A percentile compares a stretch with the other conserved stretches of the same genome.
These are phyloP conservation scores for Taenioides sp. DNA, from an alignment of 2,797 vertebrate species.

Conservation along the genomic window DNA sequence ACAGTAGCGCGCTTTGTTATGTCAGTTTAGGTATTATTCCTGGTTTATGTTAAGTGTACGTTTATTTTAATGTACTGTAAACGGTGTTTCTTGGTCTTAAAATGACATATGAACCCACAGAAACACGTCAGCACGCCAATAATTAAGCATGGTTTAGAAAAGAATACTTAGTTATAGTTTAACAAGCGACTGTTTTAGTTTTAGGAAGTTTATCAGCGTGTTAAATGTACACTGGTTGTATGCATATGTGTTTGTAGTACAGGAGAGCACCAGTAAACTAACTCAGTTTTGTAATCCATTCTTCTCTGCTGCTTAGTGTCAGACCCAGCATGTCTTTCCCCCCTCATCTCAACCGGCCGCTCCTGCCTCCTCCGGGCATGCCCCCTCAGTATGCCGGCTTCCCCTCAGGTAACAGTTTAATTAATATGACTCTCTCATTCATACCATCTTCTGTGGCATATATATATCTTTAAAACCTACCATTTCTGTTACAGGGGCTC, in stretches of 20 bases:
- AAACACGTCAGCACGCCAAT: background rate
- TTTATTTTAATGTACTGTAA: background rate
- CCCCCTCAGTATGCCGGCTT: conserved; percentile 96
- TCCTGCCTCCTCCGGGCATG: conserved; percentile 95
- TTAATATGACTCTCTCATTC: background rate
- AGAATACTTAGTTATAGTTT: background rate
- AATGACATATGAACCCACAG: background rate
- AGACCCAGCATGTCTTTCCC: conserved; percentile 91
- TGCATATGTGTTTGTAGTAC: background rate
- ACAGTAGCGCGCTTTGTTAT: conserved; percentile 47
- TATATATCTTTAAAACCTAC: background rate
- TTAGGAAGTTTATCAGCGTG: background rate
- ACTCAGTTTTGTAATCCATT: background rate
- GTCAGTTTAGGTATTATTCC: conserved; percentile 20
- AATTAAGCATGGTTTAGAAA: background rate
- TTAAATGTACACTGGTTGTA: background rate
- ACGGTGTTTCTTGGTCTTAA: too few species aligned
- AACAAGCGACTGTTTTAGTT: background rate
- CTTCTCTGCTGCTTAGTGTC: conserved; percentile 45
- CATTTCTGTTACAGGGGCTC: conserved; percentile 78
- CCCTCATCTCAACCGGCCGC: conserved; percentile 96
- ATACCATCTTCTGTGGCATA: background rate
- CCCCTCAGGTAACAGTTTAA: conserved; percentile 80
- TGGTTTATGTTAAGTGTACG: background rate
- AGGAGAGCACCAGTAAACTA: background rate